A percentile compares a stretch with the other conserved stretches of the same genome.
Evolutionary conservation across 2,888 invertebrate genomes (phyloP).

Genomic region (Hedychridium roseum): DNA sequence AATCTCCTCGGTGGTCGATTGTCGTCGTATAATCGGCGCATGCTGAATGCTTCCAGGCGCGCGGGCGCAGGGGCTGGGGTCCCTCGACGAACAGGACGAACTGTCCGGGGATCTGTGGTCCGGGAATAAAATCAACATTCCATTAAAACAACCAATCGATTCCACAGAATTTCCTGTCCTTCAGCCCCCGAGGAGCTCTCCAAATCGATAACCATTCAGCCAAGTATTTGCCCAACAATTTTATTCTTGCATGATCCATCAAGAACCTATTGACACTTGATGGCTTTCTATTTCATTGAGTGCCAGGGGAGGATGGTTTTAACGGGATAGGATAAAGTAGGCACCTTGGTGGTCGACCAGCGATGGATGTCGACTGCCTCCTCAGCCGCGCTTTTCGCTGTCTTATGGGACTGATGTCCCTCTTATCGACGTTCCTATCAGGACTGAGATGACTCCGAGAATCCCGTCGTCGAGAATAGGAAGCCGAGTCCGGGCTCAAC

Average conservation of each 20-base stretch:
- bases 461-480: slow-evolving; percentile 73
- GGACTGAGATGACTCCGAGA: slow-evolving; percentile 83
- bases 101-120: slow-evolving; percentile 65
- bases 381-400: slow-evolving; percentile 75
- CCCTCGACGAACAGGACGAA: slow-evolving; percentile 82
- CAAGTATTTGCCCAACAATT: no score
- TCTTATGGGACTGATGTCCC: slow-evolving; percentile 81
- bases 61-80: slow-evolving; percentile 82
- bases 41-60: slow-evolving; percentile 59
- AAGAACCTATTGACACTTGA: no score
- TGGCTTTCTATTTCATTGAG: no score
- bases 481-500: slow-evolving; percentile 89
- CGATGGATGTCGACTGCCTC: slow-evolving; percentile 83
- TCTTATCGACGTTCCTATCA: slow-evolving; percentile 73
- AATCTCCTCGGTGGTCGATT: slow-evolving; percentile 92
- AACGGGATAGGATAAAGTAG: no score
- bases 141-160: no score
- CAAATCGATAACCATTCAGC: no score
- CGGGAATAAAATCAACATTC: not conserved
- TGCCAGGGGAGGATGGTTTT: no score
- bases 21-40: slow-evolving; percentile 79
- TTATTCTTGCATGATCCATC: no score
- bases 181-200: no score
- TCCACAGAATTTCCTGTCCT: no score
- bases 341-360: slow-evolving; percentile 66